Conservation (phyloP, 30 jellyfish, hydroid and myxozoan genomes). For the Hydra vulgaris region DNA sequence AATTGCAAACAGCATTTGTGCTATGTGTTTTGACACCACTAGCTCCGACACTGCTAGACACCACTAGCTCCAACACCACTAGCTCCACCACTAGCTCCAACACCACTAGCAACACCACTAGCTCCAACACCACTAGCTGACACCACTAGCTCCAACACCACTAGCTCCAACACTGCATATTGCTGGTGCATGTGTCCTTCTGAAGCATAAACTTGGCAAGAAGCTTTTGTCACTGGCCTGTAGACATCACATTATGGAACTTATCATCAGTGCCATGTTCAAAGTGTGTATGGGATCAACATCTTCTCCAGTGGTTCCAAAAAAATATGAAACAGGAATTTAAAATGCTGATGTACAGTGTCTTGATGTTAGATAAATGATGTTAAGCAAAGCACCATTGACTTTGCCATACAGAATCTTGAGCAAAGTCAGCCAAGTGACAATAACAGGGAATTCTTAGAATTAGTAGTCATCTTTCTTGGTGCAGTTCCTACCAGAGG, state of each 20-base stretch:
- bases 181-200: not conserved
- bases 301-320: too few species aligned
- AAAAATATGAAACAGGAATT: too few species aligned
- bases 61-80: not conserved
- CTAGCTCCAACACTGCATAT: too few species aligned
- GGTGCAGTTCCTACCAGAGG: too few species aligned
- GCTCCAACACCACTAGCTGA: not conserved
- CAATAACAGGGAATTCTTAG: too few species aligned
- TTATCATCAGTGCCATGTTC: not conserved
- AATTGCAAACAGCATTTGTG: not conserved
- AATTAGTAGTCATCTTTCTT: too few species aligned
- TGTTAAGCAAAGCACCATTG: too few species aligned
- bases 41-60: not conserved
- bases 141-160: not conserved
- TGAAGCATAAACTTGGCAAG: not conserved
- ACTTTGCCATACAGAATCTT: too few species aligned
- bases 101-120: not conserved
- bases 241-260: not conserved
- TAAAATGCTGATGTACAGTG: too few species aligned
- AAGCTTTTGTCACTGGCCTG: not conserved
- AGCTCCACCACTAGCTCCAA: not conserved
- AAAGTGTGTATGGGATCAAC: too few species aligned
- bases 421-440: too few species aligned
- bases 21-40: not conserved
- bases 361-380: too few species aligned